These are phyloP conservation scores for Echeneis naucrates DNA, from an alignment of 2,797 vertebrate species.

Conservation along the genomic window DNA sequence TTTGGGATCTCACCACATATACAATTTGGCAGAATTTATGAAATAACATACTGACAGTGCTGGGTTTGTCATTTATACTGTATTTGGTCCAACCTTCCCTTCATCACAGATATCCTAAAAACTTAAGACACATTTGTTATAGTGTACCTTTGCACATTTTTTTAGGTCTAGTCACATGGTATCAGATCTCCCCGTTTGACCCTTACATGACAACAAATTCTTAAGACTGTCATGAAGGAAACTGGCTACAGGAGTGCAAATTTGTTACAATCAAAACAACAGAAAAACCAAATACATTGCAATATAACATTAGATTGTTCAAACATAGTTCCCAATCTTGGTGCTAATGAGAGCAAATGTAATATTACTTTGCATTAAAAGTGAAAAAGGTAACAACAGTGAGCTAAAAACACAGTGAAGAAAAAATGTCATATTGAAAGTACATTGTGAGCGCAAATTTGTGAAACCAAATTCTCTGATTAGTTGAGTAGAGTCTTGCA, in stretches of 20 bases:
- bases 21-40: conserved; percentile 31
- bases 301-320: conserved; percentile 1
- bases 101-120: conserved; percentile 21
- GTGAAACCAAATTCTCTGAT: conserved; percentile 17
- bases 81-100: conserved; percentile 7
- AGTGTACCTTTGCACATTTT: conserved; percentile 14
- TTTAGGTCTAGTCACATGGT: conserved; percentile 14
- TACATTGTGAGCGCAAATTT: not conserved
- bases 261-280: conserved; percentile 22
- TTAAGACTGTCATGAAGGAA: conserved; percentile 16
- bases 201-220: conserved; percentile 1
- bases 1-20: conserved; percentile 23
- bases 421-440: not conserved
- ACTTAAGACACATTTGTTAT: conserved; percentile 2
- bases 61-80: conserved; percentile 30
- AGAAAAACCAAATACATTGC: conserved; percentile 1
- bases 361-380: conserved; percentile 6
- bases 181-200: conserved; percentile 19
- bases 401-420: conserved; percentile 1
- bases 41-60: conserved; percentile 32
- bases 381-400: conserved; percentile 10
- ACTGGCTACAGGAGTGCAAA: conserved; percentile 6
- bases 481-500: conserved; percentile 26
- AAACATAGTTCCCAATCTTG: not conserved
- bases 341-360: conserved; percentile 9